phyloP scores from a whole-genome alignment of 2,888 invertebrate genomes.

The Tribolium freemani region DNA sequence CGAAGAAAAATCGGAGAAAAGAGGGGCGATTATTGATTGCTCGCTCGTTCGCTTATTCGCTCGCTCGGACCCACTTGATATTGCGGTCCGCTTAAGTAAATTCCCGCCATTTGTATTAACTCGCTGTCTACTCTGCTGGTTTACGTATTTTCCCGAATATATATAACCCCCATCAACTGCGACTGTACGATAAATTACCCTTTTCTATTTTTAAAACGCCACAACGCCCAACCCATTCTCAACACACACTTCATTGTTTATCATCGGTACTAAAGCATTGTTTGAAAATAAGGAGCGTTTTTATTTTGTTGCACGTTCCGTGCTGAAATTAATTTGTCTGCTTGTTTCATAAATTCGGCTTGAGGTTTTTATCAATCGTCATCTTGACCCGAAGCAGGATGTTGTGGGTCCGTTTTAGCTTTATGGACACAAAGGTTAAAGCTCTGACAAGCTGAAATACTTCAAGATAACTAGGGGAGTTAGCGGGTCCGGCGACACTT shows the following conservation, averaged over 20 bases:
- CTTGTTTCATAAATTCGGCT: background rate
- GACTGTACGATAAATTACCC: conserved; percentile 44
- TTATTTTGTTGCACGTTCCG: background rate
- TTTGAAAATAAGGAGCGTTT: background rate
- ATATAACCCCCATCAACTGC: conserved; percentile 42
- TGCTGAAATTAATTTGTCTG: background rate
- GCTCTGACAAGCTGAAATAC: background rate
- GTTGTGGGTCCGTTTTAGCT: background rate
- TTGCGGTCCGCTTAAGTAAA: conserved; percentile 26
- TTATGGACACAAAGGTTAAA: background rate
- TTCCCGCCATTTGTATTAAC: conserved; percentile 39
- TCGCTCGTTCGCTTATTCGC: background rate
- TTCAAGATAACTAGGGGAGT: background rate
- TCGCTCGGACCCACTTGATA: background rate
- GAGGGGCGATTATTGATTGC: conserved; percentile 53
- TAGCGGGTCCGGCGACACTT: conserved; percentile 7
- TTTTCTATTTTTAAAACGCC: conserved; percentile 45
- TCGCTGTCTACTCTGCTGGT: conserved; percentile 31
- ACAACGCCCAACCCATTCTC: conserved; percentile 31
- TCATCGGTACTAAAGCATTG: conserved; percentile 30
- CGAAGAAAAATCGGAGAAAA: conserved; percentile 49
- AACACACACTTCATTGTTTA: conserved; percentile 42
- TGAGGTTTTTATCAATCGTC: background rate
- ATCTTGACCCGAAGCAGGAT: background rate
- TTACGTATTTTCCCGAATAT: conserved; percentile 42